Conservation (phyloP, 2,797 vertebrate species). For the Onychomys torridus region DNA sequence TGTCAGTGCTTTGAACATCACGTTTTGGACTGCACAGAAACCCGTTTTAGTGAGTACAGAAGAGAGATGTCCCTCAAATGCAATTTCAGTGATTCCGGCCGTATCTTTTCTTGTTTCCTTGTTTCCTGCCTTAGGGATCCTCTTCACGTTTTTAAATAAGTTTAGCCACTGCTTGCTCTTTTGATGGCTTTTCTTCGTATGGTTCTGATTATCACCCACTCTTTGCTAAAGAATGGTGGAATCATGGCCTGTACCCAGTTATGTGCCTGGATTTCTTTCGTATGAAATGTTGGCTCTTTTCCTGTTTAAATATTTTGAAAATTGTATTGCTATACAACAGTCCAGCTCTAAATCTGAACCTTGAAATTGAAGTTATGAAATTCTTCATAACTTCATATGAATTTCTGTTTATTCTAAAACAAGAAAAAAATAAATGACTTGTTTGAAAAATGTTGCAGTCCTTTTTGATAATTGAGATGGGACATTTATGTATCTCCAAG, state of each 20-base stretch:
- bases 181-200: neutral
- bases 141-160: neutral
- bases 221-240: neutral
- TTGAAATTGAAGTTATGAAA: slow-evolving; percentile 3
- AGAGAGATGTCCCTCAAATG: too few species aligned
- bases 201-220: neutral
- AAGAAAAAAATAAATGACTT: neutral
- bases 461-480: neutral
- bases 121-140: neutral
- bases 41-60: neutral
- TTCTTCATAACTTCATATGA: too few species aligned
- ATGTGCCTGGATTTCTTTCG: neutral
- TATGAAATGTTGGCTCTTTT: neutral
- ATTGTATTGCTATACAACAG: neutral
- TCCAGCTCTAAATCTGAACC: neutral
- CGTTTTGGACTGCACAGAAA: neutral
- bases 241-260: neutral
- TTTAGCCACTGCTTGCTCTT: neutral
- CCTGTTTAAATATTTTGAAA: slow-evolving; percentile 9
- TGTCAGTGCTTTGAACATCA: neutral
- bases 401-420: neutral
- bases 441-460: neutral
- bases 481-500: neutral
- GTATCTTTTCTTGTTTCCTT: neutral
- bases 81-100: neutral